A percentile compares a stretch with the other conserved stretches of the same genome.
Conservation (phyloP, 2,797 vertebrate genomes). For the Pteropus rufus region DNA sequence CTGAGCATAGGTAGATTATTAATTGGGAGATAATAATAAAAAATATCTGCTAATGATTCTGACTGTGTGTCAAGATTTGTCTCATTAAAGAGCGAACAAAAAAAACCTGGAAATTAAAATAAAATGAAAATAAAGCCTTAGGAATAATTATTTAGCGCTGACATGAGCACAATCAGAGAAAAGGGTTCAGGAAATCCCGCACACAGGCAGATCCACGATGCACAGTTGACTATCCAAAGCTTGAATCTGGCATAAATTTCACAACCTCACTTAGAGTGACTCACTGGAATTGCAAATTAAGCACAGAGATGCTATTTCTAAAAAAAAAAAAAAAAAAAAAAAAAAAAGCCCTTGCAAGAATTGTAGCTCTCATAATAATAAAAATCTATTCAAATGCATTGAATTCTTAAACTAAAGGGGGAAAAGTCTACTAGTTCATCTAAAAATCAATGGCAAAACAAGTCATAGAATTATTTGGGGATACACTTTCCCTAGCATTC, state of each 20-base stretch:
- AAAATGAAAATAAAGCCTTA: neutral
- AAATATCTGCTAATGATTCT: neutral
- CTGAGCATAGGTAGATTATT: neutral
- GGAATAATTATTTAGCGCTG: neutral
- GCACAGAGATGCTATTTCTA: conserved; percentile 53
- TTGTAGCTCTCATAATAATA: conserved; percentile 27
- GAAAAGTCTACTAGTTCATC: conserved; percentile 20
- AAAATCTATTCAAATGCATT: conserved; percentile 29
- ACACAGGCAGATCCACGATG: neutral
- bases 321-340: neutral
- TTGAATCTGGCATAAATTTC: conserved; percentile 49
- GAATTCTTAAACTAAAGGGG: conserved; percentile 15
- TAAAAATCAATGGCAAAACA: conserved; percentile 17
- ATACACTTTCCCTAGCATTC: neutral
- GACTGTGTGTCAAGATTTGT: neutral
- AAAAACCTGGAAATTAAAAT: conserved; percentile 10
- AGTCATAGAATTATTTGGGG: neutral
- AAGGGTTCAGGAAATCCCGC: neutral
- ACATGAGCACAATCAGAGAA: neutral
- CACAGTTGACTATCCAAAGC: neutral
- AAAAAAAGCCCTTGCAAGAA: conserved; percentile 35
- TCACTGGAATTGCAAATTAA: conserved; percentile 66
- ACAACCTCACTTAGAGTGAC: conserved; percentile 45
- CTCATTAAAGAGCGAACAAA: conserved; percentile 2
- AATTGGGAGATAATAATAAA: neutral